phyloP scores from a whole-genome alignment of 2,113 vertebrate genomes.

The Thymallus thymallus region DNA sequence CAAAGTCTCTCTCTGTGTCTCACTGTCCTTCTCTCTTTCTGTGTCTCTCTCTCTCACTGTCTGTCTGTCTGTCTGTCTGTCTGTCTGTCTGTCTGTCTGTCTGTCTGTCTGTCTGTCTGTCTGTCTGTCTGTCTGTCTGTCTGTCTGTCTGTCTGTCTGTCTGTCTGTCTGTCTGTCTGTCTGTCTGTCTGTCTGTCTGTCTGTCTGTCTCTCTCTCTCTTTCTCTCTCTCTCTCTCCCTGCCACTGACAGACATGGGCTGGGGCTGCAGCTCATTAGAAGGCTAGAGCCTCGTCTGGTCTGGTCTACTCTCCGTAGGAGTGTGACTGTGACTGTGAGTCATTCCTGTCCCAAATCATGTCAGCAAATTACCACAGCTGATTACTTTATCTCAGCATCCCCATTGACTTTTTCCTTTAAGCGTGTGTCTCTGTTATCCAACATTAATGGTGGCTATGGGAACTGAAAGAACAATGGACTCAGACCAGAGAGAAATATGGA shows the following conservation, averaged over 20 bases:
- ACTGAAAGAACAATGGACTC: neutral
- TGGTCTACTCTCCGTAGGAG: slow-evolving; percentile 19
- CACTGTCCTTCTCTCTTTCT: neutral
- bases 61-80: neutral
- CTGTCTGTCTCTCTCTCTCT: too few species aligned
- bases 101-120: slow-evolving; percentile 9
- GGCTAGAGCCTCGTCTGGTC: neutral
- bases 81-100: slow-evolving; percentile 1
- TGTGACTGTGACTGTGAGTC: neutral
- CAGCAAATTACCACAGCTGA: slow-evolving; percentile 38
- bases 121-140: too few species aligned
- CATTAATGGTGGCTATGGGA: neutral
- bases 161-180: slow-evolving; percentile 8
- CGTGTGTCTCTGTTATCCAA: too few species aligned
- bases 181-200: too few species aligned
- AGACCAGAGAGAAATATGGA: neutral
- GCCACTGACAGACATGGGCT: slow-evolving; percentile 32
- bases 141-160: neutral
- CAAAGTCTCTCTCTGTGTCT: neutral
- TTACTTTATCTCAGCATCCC: slow-evolving; percentile 14
- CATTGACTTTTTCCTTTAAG: too few species aligned
- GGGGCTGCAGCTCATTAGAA: slow-evolving; percentile 49
- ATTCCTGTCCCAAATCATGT: slow-evolving; percentile 37
- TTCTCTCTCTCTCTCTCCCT: too few species aligned
- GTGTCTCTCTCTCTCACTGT: neutral